Conservation (phyloP, 2,797 vertebrate genomes). For the Sebastes wilsoni region DNA sequence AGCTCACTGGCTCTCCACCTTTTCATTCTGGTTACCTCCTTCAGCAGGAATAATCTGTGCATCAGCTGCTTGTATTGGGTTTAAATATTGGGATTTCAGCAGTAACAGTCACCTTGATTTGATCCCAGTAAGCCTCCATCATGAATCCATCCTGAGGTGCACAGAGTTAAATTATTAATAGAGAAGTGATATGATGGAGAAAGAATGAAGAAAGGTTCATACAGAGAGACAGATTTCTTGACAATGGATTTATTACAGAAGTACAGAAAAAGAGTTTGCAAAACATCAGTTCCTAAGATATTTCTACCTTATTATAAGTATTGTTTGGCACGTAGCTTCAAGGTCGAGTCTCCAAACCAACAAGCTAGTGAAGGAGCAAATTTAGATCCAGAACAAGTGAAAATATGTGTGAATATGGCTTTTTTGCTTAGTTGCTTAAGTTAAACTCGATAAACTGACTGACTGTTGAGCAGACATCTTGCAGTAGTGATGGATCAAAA, state of each 20-base stretch:
- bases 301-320: not conserved
- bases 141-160: not conserved
- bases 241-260: not conserved
- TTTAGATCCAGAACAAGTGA: not conserved
- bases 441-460: not conserved
- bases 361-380: not conserved
- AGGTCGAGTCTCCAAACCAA: not conserved
- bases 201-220: not conserved
- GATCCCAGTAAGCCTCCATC: not conserved
- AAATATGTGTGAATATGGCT: not conserved
- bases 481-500: not conserved
- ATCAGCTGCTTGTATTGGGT: slow-evolving; percentile 4
- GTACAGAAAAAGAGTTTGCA: not conserved
- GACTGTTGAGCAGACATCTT: not conserved
- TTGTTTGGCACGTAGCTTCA: not conserved
- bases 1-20: slow-evolving; percentile 63
- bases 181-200: not conserved
- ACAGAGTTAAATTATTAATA: not conserved
- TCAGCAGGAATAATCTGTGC: slow-evolving; percentile 13
- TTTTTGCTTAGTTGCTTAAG: not conserved
- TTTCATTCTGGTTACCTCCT: slow-evolving; percentile 57
- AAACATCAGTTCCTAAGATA: not conserved
- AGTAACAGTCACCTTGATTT: not conserved
- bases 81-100: not conserved
- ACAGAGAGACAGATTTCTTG: not conserved